Base-by-base conservation (phyloP, 2,113 vertebrate species). In the Meleagris gallopavo region DNA sequence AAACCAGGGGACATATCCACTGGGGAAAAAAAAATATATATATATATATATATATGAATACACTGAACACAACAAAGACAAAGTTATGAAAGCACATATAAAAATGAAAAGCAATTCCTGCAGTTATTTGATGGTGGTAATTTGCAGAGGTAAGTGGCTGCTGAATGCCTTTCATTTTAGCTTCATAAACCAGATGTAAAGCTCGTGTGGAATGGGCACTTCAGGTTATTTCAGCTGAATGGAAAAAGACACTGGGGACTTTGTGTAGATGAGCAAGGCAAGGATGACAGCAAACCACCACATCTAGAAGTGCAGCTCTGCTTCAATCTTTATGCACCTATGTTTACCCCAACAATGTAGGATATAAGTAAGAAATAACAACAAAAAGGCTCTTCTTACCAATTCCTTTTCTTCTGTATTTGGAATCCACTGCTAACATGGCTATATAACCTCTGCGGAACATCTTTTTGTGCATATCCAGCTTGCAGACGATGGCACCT, bases 391-490 rank as follows among this genome's bases (percentile, higher is more conserved):
- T 94, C 74, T 97, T 96, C 99, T 98, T 98, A 99, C 99, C 99
- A 97, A 99, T 99, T 98, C 99, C 98, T 98, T 99, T 99, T 98
- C 99, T 99, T 98, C 99, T 98, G 98, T 99, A 99, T 97, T 99
- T 99, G 96, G 99, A 99, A 98, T 99, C 99, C 98, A 99, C 99
- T 54, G 99, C 99, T 97, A 99, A 98, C 99, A 99, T 99, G 98
- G 99, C 99, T 95, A 99, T 99, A 98, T 99, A 99, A 97, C 99
- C 99, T 91, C 99, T 98, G 93, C 99, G 98, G 95, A 99, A 99
- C 99, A 99, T 99, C 98, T 99, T 99, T 98, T 99, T 99, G 98
- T 99, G 99, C 99, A 99, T 99, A 98, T 99, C 99, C 97, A 99
- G 98, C 98, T 99, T 99, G 98, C 99, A 99, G 96, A 99, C 99